Evolutionary conservation across 1,140 invertebrate genomes (phyloP).

Genomic region (Drosophila ercepeae): DNA sequence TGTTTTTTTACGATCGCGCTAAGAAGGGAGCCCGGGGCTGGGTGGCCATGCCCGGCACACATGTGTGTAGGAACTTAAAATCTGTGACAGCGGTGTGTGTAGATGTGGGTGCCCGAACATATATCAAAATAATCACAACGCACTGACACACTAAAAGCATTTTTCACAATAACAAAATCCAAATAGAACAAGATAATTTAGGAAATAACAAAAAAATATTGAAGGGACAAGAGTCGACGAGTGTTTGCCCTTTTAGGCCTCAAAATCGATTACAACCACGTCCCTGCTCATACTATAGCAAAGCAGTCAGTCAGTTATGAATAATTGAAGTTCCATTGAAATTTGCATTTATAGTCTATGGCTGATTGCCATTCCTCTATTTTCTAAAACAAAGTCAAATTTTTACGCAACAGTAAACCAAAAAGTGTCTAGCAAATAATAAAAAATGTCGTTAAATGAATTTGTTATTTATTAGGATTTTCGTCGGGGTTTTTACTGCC

Average conservation of each 20-base stretch:
- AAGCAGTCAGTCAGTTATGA: background rate
- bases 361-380: background rate
- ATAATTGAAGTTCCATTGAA: background rate
- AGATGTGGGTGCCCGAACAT: constrained; percentile 11
- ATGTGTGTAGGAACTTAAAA: constrained; percentile 43
- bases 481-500: background rate
- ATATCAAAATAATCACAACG: constrained; percentile 73
- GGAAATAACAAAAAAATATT: constrained; percentile 15
- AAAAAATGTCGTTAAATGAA: constrained; percentile 42
- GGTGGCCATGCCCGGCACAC: constrained; percentile 34
- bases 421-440: constrained; percentile 27
- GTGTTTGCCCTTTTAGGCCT: constrained; percentile 6
- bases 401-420: background rate
- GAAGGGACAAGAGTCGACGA: background rate
- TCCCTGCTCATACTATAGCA: background rate
- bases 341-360: background rate
- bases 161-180: constrained; percentile 59
- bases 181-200: constrained; percentile 54
- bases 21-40: constrained; percentile 24
- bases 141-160: constrained; percentile 67
- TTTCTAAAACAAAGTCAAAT: constrained; percentile 1
- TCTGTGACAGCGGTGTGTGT: constrained; percentile 31
- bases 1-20: constrained; percentile 56
- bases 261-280: background rate
- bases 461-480: constrained; percentile 50